Evolutionary conservation across 2,888 invertebrate species (phyloP).

Genomic region (Pristionchus exspectatus): DNA sequence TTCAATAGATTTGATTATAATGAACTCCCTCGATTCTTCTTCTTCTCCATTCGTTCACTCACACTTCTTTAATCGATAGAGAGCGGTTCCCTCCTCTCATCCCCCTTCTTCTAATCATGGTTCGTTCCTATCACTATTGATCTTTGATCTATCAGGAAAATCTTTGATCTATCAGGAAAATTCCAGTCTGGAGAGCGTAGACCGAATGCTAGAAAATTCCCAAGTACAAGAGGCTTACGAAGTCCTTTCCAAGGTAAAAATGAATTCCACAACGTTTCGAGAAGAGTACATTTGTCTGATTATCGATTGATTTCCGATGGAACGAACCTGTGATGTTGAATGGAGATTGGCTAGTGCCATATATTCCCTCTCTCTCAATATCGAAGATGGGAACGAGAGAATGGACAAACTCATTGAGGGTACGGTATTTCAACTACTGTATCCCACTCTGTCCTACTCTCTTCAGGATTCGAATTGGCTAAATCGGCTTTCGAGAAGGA

Average conservation of each 20-base stretch:
- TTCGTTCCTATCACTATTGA: not conserved
- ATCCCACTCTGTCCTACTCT: not conserved
- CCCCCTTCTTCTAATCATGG: not conserved
- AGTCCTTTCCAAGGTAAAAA: not conserved
- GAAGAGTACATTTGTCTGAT: not conserved
- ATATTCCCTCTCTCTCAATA: not conserved
- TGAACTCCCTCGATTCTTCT: not conserved
- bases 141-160: not conserved
- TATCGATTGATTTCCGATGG: constrained; percentile 14
- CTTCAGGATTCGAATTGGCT: constrained; percentile 37
- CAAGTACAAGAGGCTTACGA: not conserved
- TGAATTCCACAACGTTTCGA: not conserved
- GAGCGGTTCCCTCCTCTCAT: not conserved
- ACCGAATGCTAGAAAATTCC: not conserved
- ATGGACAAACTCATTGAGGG: constrained; percentile 18
- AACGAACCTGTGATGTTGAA: constrained; percentile 34
- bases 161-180: constrained; percentile 7
- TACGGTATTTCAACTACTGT: not conserved
- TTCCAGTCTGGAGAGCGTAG: not conserved
- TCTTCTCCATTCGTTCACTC: not conserved
- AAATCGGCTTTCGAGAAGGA: constrained; percentile 39
- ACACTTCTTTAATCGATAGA: not conserved
- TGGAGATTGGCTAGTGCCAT: constrained; percentile 53
- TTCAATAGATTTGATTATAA: not conserved
- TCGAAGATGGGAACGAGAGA: constrained; percentile 38